Evolutionary conservation across 1,140 invertebrate genomes (phyloP), one percentile per base, ranked within the genome.

Genomic region (Sogatella furcifera): DNA sequence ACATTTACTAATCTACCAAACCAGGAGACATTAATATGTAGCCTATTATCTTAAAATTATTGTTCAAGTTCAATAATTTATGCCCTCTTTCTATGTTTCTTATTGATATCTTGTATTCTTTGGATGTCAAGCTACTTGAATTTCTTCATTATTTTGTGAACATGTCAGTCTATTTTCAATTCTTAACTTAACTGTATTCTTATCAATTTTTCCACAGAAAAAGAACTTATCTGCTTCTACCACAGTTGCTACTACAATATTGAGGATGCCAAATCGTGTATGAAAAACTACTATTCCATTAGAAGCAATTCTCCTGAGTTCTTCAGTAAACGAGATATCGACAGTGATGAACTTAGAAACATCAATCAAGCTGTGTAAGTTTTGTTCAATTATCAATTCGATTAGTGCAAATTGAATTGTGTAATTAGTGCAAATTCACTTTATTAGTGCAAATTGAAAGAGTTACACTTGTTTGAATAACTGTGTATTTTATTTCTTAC

Each of bases 121-220:
- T 34, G 10, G 17, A 15, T 1, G 10, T 52, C 24, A 28, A 10
- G 53, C 6, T 54, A 3, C 4, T 60, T 28, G 2, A 15, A 8
- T 15, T 11, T 28, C 3, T 14, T 21, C 8, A 24, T 14, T 53
- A 28, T 6, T 28, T 6, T 2, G 6, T 28, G 24, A 28, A 28
- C 6, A 2, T 6, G 24, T 6, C 24, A 28, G 24, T 28, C 24
- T 28, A 28, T 81, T 57, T 70, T 79, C 63, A 78, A 81, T 5
- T 64, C n/a, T n/a, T n/a, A n/a, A n/a, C n/a, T 52, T 1, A 17
- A 41, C 2, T 19, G 24, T 42, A 44, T 13, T 57, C 52, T 21
- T 8, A 1, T n/a, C 28, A 52, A 31, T 56, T 41, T 21, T 44
- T 54, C 56, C 57, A 4, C 63, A 64, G 81, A 85, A 69, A 70